These are phyloP conservation scores for Prinia subflava DNA, from an alignment of 2,113 vertebrate genomes.

Conservation along the genomic window DNA sequence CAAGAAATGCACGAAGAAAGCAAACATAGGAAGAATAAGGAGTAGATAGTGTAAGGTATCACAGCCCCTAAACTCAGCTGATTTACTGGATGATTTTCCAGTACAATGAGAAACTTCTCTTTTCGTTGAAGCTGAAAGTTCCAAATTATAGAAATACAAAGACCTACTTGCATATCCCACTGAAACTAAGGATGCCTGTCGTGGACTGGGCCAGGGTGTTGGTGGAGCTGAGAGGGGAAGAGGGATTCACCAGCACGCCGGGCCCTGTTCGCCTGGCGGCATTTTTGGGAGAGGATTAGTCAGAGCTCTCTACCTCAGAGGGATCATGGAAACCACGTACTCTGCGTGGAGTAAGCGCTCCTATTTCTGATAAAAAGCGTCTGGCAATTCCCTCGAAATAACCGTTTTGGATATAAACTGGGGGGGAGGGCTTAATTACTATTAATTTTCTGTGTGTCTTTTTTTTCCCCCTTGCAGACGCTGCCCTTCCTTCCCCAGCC, in stretches of 20 bases:
- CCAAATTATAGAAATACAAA: not conserved
- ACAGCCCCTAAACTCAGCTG: fast-evolving
- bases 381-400: not conserved
- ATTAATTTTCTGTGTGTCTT: not conserved
- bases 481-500: not conserved
- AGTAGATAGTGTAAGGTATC: not conserved
- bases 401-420: fast-evolving
- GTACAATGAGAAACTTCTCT: not conserved
- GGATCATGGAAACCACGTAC: not conserved
- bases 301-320: not conserved
- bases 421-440: too few relatives aligned
- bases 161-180: fast-evolving
- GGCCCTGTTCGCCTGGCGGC: fast-evolving
- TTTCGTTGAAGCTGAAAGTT: not conserved
- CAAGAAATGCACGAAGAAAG: not conserved
- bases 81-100: not conserved
- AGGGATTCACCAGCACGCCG: fast-evolving
- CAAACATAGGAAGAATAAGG: not conserved
- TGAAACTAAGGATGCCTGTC: not conserved
- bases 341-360: fast-evolving
- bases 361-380: fast-evolving
- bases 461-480: not conserved
- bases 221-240: not conserved
- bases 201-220: fast-evolving
- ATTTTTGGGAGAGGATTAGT: not conserved